These are phyloP conservation scores for Torymus aiolomorphi DNA, from an alignment of 2,888 invertebrate species.

Conservation along the genomic window DNA sequence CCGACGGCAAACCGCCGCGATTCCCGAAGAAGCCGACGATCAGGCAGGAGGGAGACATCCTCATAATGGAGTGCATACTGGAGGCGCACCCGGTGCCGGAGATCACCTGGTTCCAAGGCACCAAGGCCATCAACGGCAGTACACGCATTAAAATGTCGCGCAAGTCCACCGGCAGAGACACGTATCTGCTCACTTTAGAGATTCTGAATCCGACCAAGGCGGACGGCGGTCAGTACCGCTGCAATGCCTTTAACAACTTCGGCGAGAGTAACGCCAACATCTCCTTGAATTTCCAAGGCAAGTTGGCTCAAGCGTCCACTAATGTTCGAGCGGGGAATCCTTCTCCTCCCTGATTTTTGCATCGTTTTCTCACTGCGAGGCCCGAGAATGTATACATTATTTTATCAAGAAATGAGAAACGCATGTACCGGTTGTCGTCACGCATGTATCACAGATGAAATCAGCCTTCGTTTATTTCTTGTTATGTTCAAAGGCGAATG, in stretches of 20 bases:
- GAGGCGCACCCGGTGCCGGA: slow-evolving; percentile 97
- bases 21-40: slow-evolving; percentile 98
- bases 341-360: not conserved
- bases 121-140: slow-evolving; percentile 88
- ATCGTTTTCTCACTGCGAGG: not conserved
- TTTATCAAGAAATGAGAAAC: too few species aligned
- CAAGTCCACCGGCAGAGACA: slow-evolving; percentile 92
- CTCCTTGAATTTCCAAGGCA: slow-evolving; percentile 99
- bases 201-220: slow-evolving; percentile 95
- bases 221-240: slow-evolving; percentile 99
- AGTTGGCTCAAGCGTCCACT: slow-evolving; percentile 68
- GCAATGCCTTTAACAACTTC: slow-evolving; percentile 98
- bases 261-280: slow-evolving; percentile 99
- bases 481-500: too few species aligned
- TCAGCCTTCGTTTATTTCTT: too few species aligned
- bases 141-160: slow-evolving; percentile 93
- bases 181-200: slow-evolving; percentile 93
- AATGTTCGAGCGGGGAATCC: slow-evolving; percentile 12
- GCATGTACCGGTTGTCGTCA: too few species aligned
- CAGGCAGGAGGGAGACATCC: slow-evolving; percentile 92
- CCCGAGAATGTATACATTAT: too few species aligned
- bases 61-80: slow-evolving; percentile 96
- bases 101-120: slow-evolving; percentile 96
- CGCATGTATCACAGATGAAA: too few species aligned
- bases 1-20: slow-evolving; percentile 95